Base-by-base conservation (phyloP, 1,140 invertebrate genomes). In the Drosophila ambigua region DNA sequence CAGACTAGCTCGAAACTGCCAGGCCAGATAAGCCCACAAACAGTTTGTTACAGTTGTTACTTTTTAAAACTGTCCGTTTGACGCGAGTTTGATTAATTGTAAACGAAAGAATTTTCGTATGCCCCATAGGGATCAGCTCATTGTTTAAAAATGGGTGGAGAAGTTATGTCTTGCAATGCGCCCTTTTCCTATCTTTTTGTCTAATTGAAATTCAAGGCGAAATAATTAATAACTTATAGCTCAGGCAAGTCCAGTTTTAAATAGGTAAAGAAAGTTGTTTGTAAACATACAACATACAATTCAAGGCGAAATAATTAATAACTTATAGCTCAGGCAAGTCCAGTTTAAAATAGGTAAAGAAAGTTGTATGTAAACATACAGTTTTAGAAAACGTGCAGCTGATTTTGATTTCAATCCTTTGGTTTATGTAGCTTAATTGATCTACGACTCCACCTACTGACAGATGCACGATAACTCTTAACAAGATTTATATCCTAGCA, bases 41-140 rank as follows among this genome's bases (percentile, higher is more conserved):
- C 61, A 74, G 51, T 74, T 64, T 87, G 77, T 66, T 84, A 71
- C 58, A 79, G 51, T 84, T 84, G 44, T 76, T 65, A 71, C 77
- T 55, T 58, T 61, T 53, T 62, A 49, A 23, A 75, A 83, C 65
- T 67, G 63, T 62, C 67, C 58, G 31, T 71, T 83, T 60, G 57
- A 66, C 64, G 51, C 9, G 35, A 58, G 48, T 45, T 73, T 84
- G 80, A 84, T 84, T 77, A 75, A 84, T 84, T 73, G 73, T 52
- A 23, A 44, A 20, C 51, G 59, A 84, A 84, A 79, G 76, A 84
- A 80, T 83, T 83, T 72, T 53, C 39, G 35, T 58, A 23, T 28
- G 35, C 57, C 64, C 35, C 79, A 60, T 65, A 31, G 69, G 31
- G 64, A 16, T 9, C 1, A 9, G 6, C 41, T 50, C 44, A 26